These are phyloP conservation scores for Cettia cetti DNA, from an alignment of 2,113 vertebrate species.

Conservation along the genomic window DNA sequence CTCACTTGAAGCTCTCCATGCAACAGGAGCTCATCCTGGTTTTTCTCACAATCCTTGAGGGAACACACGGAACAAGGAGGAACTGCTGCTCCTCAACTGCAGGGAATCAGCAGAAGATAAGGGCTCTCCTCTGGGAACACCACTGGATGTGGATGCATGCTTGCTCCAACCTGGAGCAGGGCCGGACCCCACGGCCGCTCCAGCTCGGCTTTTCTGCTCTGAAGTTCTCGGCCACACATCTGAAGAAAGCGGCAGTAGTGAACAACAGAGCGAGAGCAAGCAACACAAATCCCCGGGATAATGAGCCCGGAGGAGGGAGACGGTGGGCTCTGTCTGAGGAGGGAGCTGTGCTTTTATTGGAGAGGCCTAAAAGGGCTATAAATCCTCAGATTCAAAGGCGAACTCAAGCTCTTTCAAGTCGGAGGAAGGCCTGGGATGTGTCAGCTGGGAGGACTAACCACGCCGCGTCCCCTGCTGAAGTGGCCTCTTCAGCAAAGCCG, in stretches of 20 bases:
- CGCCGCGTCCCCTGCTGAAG: constrained; percentile 55
- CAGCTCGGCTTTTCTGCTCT: not conserved
- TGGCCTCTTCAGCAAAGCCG: constrained; percentile 64
- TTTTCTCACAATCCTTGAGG: not conserved
- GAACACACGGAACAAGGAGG: fast-evolving
- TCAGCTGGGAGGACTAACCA: constrained; percentile 60
- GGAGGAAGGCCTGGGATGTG: constrained; percentile 64
- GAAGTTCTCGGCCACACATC: constrained; percentile 17
- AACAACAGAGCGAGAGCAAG: constrained; percentile 26
- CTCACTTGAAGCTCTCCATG: fast-evolving
- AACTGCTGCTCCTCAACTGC: fast-evolving
- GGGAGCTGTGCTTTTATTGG: constrained; percentile 62
- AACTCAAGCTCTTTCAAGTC: constrained; percentile 57
- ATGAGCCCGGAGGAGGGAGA: constrained; percentile 57
- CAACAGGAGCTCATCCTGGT: not conserved
- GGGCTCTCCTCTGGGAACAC: not conserved
- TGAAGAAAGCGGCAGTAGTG: not conserved
- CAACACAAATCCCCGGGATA: constrained; percentile 45
- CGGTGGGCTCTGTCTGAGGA: constrained; percentile 52
- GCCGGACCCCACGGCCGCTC: not conserved
- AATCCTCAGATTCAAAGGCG: constrained; percentile 63
- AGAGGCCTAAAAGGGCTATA: constrained; percentile 64
- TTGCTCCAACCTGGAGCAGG: not conserved
- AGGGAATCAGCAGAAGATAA: fast-evolving
- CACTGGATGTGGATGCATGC: not conserved